Conservation (phyloP, 2,797 vertebrate genomes). For the Yasuhikotakia modesta region DNA sequence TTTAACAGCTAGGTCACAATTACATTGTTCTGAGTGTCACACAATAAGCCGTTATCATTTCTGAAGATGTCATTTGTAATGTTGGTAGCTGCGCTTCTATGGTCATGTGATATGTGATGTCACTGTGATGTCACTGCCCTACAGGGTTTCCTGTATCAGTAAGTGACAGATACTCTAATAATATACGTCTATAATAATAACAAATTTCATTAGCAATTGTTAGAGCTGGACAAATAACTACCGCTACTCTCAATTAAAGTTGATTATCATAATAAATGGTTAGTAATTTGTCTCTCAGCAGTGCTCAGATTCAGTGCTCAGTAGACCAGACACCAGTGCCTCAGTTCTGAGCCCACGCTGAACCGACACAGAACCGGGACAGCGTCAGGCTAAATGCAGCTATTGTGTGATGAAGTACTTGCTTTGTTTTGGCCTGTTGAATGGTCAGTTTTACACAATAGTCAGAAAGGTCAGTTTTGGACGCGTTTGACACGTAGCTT, state of each 20-base stretch:
- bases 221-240: no score
- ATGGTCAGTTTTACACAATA: background rate
- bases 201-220: no score
- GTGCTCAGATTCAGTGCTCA: background rate
- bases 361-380: background rate
- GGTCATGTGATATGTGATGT: background rate
- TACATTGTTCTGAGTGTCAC: background rate
- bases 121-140: no score
- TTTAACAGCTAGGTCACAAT: background rate
- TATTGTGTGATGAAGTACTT: background rate
- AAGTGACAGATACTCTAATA: no score
- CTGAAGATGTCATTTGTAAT: background rate
- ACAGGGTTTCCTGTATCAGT: no score
- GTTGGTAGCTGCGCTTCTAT: background rate
- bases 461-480: slow-evolving; percentile 17
- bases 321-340: background rate
- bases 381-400: background rate
- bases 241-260: no score
- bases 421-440: slow-evolving; percentile 7
- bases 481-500: background rate
- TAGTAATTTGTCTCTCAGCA: background rate
- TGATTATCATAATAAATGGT: no score
- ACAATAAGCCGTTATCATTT: background rate
- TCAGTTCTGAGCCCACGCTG: background rate
- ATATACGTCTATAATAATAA: no score